Evolutionary conservation across 1,140 invertebrate species (phyloP), one percentile per base, ranked within the genome.

Genomic region (Nasonia vitripennis): DNA sequence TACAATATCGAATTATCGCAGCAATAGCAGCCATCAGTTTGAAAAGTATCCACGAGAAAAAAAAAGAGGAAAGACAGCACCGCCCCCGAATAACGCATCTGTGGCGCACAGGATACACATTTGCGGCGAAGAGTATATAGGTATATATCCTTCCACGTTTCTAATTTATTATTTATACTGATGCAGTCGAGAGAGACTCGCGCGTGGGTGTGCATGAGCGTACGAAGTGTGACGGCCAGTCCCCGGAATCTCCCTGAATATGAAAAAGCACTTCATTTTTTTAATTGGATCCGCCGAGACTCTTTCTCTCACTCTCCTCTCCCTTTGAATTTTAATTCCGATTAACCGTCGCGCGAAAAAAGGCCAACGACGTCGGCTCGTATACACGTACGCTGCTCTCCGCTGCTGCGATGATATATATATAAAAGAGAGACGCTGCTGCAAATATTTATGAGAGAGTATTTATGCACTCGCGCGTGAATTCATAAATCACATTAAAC

Each of bases 231-330:
- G 75, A 78, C 45, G 81, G 37, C 37, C 41, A 27, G 62, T 41
- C 68, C 14, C 37, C 6, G 20, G 23, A 78, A 78, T 70, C 34
- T 71, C 23, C 77, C 34, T 87, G 89, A 90, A 90, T 90, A 90
- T 90, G 88, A 91, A 91, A 89, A 89, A 89, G 87, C 87, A 89
- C 89, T 88, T 89, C 88, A 87, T 90, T 90, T 89, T 89, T 90
- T 89, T 83, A 90, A 91, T 91, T 90, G 89, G 81, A 89, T 89
- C 86, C 81, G 83, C 85, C 23, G 34, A 23, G 31, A 20, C 20
- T 62, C 55, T 62, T n/a, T 62, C 51, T 55, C 51, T 62, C 17
- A 3, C 51, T 14, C 51, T 14, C 1, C 14, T 20, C 55, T n/a
- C 14, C 55, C 55, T 62, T n/a, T 83, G 81, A 75, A 83, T 83